Evolutionary conservation across 1,140 invertebrate species (phyloP).

Genomic region (Philaenus spumarius): DNA sequence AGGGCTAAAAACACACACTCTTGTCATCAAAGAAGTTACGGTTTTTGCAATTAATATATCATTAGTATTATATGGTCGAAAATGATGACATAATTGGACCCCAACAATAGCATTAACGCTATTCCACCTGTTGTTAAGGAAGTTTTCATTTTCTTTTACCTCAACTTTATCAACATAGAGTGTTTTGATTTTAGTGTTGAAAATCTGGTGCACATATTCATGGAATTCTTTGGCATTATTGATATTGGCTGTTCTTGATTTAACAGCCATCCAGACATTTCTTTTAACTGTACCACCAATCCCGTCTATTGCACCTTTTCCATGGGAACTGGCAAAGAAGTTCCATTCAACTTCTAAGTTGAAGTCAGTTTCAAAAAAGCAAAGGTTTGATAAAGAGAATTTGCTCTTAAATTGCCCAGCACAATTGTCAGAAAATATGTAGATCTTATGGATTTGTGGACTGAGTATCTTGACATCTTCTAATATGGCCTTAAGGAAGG

Average conservation of each 20-base stretch:
- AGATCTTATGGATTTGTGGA: too few species aligned
- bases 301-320: slow-evolving; percentile 34
- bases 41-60: not conserved
- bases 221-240: not conserved
- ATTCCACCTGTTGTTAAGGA: not conserved
- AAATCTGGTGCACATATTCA: not conserved
- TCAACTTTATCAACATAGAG: not conserved
- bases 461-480: too few species aligned
- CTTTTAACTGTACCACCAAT: slow-evolving; percentile 32
- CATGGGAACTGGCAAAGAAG: slow-evolving; percentile 35
- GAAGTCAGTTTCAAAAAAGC: slow-evolving; percentile 2
- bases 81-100: not conserved
- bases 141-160: not conserved
- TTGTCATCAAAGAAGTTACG: not conserved
- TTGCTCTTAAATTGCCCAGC: too few species aligned
- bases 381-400: not conserved
- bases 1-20: not conserved
- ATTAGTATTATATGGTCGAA: not conserved
- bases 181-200: not conserved
- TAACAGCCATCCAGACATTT: slow-evolving; percentile 9
- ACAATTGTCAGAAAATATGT: too few species aligned
- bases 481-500: too few species aligned
- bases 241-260: not conserved
- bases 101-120: not conserved
- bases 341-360: slow-evolving; percentile 26